Conservation (phyloP, 2,797 vertebrate genomes). For the Necrosyrtes monachus region DNA sequence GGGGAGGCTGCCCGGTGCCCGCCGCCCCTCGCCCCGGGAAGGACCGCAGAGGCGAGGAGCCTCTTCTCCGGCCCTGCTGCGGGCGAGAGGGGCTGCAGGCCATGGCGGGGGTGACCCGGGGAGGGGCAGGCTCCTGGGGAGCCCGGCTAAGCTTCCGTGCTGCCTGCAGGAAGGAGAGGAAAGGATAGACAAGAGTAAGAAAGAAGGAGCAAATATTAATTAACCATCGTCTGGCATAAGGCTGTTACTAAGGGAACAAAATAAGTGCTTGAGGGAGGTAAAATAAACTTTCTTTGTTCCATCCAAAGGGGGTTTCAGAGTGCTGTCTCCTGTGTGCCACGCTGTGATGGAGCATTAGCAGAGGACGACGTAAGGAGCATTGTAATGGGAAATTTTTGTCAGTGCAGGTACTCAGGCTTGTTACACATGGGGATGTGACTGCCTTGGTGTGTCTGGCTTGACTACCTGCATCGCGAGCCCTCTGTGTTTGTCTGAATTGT, state of each 20-base stretch:
- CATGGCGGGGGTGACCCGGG: rapidly evolving
- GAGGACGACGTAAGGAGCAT: rapidly evolving
- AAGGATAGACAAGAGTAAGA: rapidly evolving
- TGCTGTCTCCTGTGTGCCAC: rapidly evolving
- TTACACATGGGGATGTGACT: rapidly evolving
- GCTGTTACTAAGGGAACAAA: not conserved
- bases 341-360: not conserved
- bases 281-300: not conserved
- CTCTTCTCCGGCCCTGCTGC: rapidly evolving
- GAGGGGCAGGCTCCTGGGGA: not conserved
- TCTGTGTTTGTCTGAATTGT: rapidly evolving
- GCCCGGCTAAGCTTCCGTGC: rapidly evolving
- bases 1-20: not conserved
- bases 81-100: rapidly evolving
- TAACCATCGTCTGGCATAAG: rapidly evolving
- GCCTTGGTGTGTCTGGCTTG: not conserved
- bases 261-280: not conserved
- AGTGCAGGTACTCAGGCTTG: not conserved
- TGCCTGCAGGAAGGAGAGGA: not conserved
- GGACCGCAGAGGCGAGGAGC: rapidly evolving
- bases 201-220: not conserved
- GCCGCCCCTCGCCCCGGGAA: rapidly evolving
- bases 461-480: rapidly evolving
- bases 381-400: not conserved
- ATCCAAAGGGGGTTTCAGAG: not conserved